phyloP scores from a whole-genome alignment of 2,888 invertebrate species.

The Nephrotoma guestfalica region DNA sequence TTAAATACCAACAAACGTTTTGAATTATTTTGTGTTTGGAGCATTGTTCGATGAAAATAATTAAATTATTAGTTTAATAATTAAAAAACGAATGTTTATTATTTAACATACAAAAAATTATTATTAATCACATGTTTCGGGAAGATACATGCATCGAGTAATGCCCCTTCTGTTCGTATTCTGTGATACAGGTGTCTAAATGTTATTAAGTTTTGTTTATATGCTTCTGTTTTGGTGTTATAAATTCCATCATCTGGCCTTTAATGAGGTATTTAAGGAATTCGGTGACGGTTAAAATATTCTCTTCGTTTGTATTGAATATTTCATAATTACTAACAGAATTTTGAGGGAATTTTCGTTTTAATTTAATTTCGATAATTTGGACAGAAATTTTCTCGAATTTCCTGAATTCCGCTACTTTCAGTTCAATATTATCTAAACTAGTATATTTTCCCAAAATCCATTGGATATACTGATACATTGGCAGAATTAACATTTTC shows the following conservation, averaged over 20 bases:
- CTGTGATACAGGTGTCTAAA: too few relatives aligned
- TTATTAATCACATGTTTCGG: too few relatives aligned
- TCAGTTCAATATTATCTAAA: neutral
- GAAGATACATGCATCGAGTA: too few relatives aligned
- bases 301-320: neutral
- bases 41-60: neutral
- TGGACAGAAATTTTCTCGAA: neutral
- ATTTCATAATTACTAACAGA: neutral
- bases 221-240: neutral
- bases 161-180: too few relatives aligned
- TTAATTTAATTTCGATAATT: neutral
- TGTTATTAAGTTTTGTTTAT: neutral
- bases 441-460: constrained; percentile 18
- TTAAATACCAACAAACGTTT: constrained; percentile 9
- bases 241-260: neutral
- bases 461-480: constrained; percentile 22
- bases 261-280: neutral
- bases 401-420: neutral
- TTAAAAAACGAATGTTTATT: neutral
- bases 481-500: constrained; percentile 23
- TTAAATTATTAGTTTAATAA: constrained; percentile 1
- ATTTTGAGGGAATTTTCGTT: neutral
- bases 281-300: neutral
- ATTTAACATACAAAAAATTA: neutral
- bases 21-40: neutral